phyloP scores from a whole-genome alignment of 2,113 vertebrate species.

The Carettochelys insculpta region DNA sequence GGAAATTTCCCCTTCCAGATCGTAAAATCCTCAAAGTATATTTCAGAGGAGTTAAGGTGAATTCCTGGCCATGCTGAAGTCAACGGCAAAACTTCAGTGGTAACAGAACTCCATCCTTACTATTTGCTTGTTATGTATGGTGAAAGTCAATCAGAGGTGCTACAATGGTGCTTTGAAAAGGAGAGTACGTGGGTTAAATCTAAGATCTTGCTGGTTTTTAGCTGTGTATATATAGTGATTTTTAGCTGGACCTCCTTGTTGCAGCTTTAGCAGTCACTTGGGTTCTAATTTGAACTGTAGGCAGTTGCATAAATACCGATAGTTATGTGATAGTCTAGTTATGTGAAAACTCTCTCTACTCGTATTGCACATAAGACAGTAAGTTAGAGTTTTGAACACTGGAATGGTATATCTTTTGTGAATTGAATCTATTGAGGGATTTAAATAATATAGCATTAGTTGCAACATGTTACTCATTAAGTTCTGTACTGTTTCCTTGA shows the following conservation, averaged over 20 bases:
- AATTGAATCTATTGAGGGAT: neutral
- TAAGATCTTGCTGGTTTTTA: no score
- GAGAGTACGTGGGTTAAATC: accelerated
- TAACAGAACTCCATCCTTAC: neutral
- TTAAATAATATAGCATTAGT: accelerated
- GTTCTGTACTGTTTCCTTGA: neutral
- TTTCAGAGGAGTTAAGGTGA: neutral
- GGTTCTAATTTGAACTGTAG: neutral
- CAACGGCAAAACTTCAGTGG: neutral
- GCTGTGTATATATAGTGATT: neutral
- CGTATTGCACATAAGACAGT: neutral
- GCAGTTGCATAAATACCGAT: neutral
- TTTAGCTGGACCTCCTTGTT: neutral
- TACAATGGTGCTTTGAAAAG: neutral
- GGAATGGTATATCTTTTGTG: accelerated
- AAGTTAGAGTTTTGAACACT: accelerated
- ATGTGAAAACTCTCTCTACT: neutral
- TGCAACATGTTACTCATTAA: neutral
- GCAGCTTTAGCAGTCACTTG: neutral
- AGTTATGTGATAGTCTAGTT: accelerated
- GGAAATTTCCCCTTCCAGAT: neutral
- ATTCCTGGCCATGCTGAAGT: neutral
- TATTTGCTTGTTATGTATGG: accelerated
- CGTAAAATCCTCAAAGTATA: neutral
- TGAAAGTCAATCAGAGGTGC: neutral